phyloP scores from a whole-genome alignment of 2,797 vertebrate species.

The Buceros bicornis region DNA sequence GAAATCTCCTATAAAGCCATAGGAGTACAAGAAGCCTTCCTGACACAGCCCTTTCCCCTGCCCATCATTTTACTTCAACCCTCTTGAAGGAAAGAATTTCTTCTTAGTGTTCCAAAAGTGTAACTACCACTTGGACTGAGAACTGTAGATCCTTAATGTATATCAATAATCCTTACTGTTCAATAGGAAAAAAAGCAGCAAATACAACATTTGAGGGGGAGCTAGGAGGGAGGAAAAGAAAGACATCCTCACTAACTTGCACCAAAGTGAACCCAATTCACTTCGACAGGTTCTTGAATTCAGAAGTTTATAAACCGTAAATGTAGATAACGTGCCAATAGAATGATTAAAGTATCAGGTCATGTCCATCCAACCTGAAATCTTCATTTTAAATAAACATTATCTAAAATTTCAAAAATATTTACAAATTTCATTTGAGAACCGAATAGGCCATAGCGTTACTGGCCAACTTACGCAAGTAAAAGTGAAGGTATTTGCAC shows the following conservation, averaged over 20 bases:
- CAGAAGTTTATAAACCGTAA: not conserved
- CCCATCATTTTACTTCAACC: not conserved
- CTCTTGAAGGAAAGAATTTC: not conserved
- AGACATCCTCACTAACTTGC: not conserved
- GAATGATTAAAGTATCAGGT: not conserved
- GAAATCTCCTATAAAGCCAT: not conserved
- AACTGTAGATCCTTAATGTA: not conserved
- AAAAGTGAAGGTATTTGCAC: not conserved
- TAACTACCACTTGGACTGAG: not conserved
- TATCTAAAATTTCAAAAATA: not conserved
- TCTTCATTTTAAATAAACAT: slow-evolving; percentile 11
- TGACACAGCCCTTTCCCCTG: not conserved
- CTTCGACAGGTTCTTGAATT: not conserved
- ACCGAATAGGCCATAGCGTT: not conserved
- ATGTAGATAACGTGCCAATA: not conserved
- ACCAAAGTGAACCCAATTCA: not conserved
- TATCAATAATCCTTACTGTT: not conserved
- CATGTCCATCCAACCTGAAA: not conserved
- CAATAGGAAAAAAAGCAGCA: not conserved
- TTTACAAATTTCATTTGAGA: not conserved
- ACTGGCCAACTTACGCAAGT: not conserved
- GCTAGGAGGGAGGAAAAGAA: not conserved
- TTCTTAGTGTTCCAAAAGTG: not conserved
- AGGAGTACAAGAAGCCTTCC: not conserved
- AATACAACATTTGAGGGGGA: not conserved